Percentiles rank a stretch among this genome's conserved stretches.
phyloP scores from a whole-genome alignment of 2,888 invertebrate species.

The Orthosia gothica region DNA sequence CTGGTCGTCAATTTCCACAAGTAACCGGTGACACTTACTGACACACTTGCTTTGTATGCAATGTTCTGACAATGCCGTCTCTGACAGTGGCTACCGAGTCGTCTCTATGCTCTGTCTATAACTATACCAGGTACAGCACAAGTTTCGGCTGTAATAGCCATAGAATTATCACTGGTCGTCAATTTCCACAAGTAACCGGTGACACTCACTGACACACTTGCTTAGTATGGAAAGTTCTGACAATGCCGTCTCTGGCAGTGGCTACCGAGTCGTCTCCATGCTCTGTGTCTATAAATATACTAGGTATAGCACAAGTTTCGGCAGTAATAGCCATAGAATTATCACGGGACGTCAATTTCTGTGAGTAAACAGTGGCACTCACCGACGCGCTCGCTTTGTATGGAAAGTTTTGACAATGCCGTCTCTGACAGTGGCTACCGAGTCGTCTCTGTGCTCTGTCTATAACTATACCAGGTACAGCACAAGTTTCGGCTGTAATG shows the following conservation, averaged over 20 bases:
- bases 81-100: too few species aligned
- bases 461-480: background rate
- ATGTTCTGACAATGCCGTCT: too few species aligned
- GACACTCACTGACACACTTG: background rate
- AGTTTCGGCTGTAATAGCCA: background rate
- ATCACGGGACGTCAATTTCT: background rate
- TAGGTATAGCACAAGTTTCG: background rate
- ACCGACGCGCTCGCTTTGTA: too few species aligned
- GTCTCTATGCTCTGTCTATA: too few species aligned
- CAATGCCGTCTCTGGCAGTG: background rate
- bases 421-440: too few species aligned
- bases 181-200: background rate
- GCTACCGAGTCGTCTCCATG: background rate
- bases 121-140: too few species aligned
- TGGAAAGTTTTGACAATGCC: too few species aligned
- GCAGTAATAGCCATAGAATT: background rate
- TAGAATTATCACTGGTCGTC: background rate
- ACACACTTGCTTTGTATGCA: background rate
- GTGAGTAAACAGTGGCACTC: background rate
- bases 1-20: background rate
- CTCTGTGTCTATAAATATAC: background rate
- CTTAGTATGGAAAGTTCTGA: background rate
- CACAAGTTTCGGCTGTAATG: background rate
- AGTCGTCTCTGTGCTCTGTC: background rate
- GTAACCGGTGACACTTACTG: background rate